These are phyloP conservation scores for Aporrectodea caliginosa DNA, from an alignment of 1,140 invertebrate species.

Conservation along the genomic window DNA sequence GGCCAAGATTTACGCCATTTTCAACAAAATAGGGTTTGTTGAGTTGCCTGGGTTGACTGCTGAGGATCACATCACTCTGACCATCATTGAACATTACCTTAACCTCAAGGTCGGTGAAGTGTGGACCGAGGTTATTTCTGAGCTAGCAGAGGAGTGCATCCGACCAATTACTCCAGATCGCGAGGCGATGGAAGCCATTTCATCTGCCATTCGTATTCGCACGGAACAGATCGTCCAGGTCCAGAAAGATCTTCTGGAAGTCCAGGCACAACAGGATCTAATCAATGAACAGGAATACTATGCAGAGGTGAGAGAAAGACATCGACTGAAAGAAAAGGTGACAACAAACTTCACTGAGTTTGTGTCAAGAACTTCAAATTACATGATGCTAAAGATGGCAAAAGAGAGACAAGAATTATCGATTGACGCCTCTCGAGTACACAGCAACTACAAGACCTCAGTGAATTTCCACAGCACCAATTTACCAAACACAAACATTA, in stretches of 20 bases:
- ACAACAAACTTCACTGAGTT: conserved; percentile 49
- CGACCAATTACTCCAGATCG: conserved; percentile 52
- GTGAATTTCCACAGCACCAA: conserved; percentile 32
- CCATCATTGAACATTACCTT: conserved; percentile 55
- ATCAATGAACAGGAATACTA: conserved; percentile 54
- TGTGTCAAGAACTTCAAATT: conserved; percentile 52
- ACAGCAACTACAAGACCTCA: conserved; percentile 43
- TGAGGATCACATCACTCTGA: conserved; percentile 54
- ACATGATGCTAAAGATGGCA: conserved; percentile 48
- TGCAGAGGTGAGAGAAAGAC: conserved; percentile 54
- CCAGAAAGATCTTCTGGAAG: conserved; percentile 50
- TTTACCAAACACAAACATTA: conserved; percentile 32
- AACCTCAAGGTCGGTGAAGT: conserved; percentile 56
- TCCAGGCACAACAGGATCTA: conserved; percentile 47
- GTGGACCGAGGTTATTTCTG: conserved; percentile 51
- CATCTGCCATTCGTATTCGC: conserved; percentile 48
- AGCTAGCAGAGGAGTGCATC: conserved; percentile 49
- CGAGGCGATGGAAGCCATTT: conserved; percentile 53
- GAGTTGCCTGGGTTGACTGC: conserved; percentile 52
- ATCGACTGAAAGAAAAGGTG: conserved; percentile 52
- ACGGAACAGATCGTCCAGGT: conserved; percentile 46
- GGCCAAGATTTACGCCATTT: conserved; percentile 55
- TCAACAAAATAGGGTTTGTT: conserved; percentile 54
- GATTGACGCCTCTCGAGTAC: conserved; percentile 50
- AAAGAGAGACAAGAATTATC: conserved; percentile 50